These are phyloP conservation scores for Musca domestica DNA, from an alignment of 1,140 invertebrate genomes.

Conservation along the genomic window DNA sequence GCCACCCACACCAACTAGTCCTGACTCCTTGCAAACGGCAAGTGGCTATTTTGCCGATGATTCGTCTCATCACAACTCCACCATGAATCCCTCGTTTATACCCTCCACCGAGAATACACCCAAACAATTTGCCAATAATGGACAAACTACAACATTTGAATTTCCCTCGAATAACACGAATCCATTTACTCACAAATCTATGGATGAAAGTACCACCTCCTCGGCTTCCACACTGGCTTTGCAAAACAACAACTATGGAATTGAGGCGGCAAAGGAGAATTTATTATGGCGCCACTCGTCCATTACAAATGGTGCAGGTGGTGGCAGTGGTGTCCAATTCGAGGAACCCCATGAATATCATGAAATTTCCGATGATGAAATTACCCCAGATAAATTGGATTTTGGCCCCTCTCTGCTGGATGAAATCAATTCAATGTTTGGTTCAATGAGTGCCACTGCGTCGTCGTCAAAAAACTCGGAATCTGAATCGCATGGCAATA, in stretches of 20 bases:
- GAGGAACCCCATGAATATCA: constrained; percentile 79
- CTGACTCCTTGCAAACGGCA: constrained; percentile 57
- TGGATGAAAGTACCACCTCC: constrained; percentile 36
- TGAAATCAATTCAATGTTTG: constrained; percentile 94
- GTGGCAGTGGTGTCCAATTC: constrained; percentile 26
- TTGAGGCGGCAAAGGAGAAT: constrained; percentile 22
- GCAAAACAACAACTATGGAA: constrained; percentile 48
- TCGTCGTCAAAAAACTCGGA: constrained; percentile 57
- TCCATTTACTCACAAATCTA: constrained; percentile 44
- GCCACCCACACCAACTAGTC: constrained; percentile 56
- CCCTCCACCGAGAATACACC: constrained; percentile 50
- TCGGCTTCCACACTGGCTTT: constrained; percentile 34
- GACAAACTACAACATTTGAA: constrained; percentile 38
- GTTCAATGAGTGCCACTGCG: constrained; percentile 59
- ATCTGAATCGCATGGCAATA: constrained; percentile 58
- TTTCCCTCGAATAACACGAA: constrained; percentile 42
- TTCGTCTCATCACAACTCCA: constrained; percentile 26
- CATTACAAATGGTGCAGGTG: constrained; percentile 17
- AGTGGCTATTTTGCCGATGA: constrained; percentile 51
- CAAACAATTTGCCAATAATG: constrained; percentile 35
- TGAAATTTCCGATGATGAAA: constrained; percentile 88
- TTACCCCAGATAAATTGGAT: constrained; percentile 66
- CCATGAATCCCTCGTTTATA: constrained; percentile 51
- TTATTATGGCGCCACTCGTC: constrained; percentile 10
- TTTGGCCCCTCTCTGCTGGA: constrained; percentile 90